phyloP scores from a whole-genome alignment of 2,888 invertebrate species.

The Flexamia atlantica region DNA sequence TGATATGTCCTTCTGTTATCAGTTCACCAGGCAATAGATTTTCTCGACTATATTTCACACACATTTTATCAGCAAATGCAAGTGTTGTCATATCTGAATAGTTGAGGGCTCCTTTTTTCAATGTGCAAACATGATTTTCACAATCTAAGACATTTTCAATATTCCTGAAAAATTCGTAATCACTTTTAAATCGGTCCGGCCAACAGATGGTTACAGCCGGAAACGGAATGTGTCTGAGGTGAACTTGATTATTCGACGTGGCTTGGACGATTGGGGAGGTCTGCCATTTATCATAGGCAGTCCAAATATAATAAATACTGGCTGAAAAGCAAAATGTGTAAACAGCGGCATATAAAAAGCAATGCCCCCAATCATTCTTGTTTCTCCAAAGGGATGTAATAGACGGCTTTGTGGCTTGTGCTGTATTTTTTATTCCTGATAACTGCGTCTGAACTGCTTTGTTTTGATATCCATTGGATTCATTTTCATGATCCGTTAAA shows the following conservation, averaged over 20 bases:
- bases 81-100: background rate
- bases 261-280: constrained; percentile 1
- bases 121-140: background rate
- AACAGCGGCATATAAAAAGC: too few species aligned
- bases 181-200: background rate
- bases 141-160: background rate
- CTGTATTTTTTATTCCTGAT: too few species aligned
- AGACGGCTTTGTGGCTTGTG: too few species aligned
- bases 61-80: background rate
- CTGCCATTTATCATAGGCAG: background rate
- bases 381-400: too few species aligned
- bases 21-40: background rate
- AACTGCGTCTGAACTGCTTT: too few species aligned
- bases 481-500: too few species aligned
- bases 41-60: background rate
- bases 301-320: background rate
- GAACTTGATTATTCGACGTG: background rate
- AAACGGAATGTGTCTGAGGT: background rate
- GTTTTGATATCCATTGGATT: too few species aligned
- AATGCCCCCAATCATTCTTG: too few species aligned
- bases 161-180: background rate
- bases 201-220: background rate
- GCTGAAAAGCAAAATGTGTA: background rate
- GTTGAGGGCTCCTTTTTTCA: background rate
- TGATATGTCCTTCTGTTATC: background rate